phyloP scores from a whole-genome alignment of 1,140 invertebrate genomes.

The Carposina sasakii region DNA sequence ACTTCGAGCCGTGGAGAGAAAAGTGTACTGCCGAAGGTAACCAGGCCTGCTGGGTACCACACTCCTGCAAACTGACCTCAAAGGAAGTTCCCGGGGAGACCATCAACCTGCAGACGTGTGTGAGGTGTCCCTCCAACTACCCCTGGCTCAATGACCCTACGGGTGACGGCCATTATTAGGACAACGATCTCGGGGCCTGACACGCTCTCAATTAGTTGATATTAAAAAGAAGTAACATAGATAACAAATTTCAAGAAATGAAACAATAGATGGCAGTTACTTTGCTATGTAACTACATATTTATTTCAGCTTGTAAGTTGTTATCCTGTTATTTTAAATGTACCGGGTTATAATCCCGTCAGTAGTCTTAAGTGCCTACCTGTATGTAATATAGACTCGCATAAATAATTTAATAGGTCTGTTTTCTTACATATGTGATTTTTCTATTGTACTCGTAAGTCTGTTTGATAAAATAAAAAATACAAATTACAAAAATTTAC shows the following conservation, averaged over 20 bases:
- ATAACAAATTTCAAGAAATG: conserved; percentile 45
- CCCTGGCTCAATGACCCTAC: conserved; percentile 95
- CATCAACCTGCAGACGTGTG: conserved; percentile 93
- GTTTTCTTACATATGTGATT: conserved; percentile 72
- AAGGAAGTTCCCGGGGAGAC: conserved; percentile 95
- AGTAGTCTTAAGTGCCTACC: conserved; percentile 72
- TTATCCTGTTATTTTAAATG: conserved; percentile 60
- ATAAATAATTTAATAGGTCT: conserved; percentile 74
- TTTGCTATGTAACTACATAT: conserved; percentile 16
- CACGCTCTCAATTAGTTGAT: conserved; percentile 57
- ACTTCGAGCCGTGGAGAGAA: conserved; percentile 95
- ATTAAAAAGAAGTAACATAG: conserved; percentile 42
- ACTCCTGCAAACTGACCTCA: conserved; percentile 91
- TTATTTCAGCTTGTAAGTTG: conserved; percentile 40
- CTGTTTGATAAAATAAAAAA: conserved; percentile 72
- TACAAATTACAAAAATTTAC: conserved; percentile 54
- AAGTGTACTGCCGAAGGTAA: conserved; percentile 88
- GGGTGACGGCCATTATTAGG: conserved; percentile 91
- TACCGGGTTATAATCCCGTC: conserved; percentile 72
- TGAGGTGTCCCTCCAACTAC: conserved; percentile 94
- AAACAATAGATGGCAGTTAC: background rate
- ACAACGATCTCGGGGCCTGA: conserved; percentile 62
- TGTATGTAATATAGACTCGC: conserved; percentile 73
- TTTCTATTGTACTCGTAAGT: conserved; percentile 68
- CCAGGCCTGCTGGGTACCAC: conserved; percentile 89